Conservation (phyloP, 1,140 invertebrate species). For the Dreissena polymorpha region DNA sequence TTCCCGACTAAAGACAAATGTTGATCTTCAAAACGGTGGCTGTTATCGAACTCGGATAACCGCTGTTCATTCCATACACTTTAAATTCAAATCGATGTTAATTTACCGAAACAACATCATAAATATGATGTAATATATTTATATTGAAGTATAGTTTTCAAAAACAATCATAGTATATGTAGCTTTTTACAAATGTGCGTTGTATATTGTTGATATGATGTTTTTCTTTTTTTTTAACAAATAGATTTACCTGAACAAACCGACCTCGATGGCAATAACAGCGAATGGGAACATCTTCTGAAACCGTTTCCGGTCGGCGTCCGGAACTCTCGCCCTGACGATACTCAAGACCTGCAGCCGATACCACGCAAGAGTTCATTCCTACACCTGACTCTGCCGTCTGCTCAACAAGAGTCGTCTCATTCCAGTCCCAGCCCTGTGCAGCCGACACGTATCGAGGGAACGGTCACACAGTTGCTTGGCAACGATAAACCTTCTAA, state of each 20-base stretch:
- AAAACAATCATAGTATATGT: too few species aligned
- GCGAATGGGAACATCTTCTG: constrained; percentile 32
- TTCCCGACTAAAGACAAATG: too few species aligned
- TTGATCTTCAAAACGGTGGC: too few species aligned
- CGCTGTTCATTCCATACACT: too few species aligned
- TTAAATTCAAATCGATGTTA: too few species aligned
- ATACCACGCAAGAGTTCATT: constrained; percentile 5
- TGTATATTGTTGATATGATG: too few species aligned
- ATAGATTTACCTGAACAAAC: neutral
- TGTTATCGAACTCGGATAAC: too few species aligned
- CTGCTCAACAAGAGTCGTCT: constrained; percentile 8
- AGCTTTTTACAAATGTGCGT: too few species aligned
- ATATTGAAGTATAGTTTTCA: too few species aligned
- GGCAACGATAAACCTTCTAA: neutral
- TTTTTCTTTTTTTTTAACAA: too few species aligned
- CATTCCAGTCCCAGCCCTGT: neutral
- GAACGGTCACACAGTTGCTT: neutral
- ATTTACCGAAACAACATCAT: too few species aligned
- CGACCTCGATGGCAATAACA: constrained; percentile 38
- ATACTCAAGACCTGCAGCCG: neutral
- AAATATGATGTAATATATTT: too few species aligned
- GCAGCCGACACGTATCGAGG: neutral
- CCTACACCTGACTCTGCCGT: constrained; percentile 21
- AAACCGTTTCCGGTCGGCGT: neutral
- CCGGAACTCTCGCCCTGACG: neutral